A percentile compares a stretch with the other conserved stretches of the same genome.
These are phyloP conservation scores for Xiphydria camelus DNA, from an alignment of 2,888 invertebrate genomes.

Conservation along the genomic window DNA sequence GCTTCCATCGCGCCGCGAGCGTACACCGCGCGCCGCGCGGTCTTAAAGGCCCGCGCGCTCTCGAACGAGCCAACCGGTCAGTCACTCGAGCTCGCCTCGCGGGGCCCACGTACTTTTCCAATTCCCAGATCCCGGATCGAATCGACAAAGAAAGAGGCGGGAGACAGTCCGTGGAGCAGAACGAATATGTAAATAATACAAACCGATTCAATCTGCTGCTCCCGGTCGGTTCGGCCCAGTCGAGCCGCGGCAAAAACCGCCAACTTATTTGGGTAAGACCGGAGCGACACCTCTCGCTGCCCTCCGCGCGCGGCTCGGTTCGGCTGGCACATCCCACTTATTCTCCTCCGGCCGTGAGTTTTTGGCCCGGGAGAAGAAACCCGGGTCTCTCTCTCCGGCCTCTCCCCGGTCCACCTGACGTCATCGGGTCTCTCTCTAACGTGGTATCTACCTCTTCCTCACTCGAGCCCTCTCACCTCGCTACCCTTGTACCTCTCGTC, in stretches of 20 bases:
- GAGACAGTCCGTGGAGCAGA: conserved; percentile 29
- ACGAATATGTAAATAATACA: conserved; percentile 43
- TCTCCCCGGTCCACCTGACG: no score
- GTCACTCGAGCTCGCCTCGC: conserved; percentile 6
- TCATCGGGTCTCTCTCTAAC: no score
- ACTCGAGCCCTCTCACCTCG: no score
- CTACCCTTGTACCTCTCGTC: no score
- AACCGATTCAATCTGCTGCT: conserved; percentile 23
- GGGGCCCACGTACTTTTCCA: conserved; percentile 10
- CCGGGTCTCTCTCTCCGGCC: no score
- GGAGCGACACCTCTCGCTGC: conserved; percentile 2
- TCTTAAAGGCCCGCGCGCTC: neutral
- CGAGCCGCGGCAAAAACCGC: conserved; percentile 9
- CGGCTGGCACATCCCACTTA: neutral
- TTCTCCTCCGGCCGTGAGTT: neutral
- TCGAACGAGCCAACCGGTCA: conserved; percentile 8
- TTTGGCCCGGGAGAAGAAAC: no score
- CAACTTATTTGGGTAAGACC: conserved; percentile 11
- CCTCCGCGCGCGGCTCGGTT: neutral
- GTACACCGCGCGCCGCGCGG: neutral
- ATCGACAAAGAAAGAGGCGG: conserved; percentile 30
- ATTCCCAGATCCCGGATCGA: conserved; percentile 20
- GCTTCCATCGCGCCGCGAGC: conserved; percentile 24
- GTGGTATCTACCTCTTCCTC: no score
- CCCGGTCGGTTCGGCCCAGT: neutral